Percentiles rank a stretch among this genome's conserved stretches.
Evolutionary conservation across 2,113 vertebrate genomes (phyloP).

Genomic region (Pyrgilauda ruficollis): DNA sequence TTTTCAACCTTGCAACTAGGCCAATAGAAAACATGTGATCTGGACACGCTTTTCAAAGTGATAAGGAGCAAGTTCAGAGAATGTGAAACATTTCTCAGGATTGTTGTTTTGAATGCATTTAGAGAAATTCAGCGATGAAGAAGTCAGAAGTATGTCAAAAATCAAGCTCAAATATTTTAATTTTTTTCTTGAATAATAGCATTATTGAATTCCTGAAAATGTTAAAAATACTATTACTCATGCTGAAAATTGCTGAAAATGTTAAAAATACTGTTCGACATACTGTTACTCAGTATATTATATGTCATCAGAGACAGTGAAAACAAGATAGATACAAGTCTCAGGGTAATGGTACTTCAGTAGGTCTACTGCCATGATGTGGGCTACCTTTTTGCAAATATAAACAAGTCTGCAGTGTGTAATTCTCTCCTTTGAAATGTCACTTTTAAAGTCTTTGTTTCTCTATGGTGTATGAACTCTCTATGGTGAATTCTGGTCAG

Average conservation of each 20-base stretch:
- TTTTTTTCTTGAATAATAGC: neutral
- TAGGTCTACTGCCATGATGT: rapidly evolving
- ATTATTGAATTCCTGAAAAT: neutral
- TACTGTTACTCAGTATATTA: no score
- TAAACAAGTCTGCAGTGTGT: neutral
- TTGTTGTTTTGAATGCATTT: neutral
- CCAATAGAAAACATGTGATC: neutral
- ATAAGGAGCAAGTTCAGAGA: neutral
- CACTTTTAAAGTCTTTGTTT: neutral
- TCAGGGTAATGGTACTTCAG: neutral
- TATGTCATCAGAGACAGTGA: rapidly evolving
- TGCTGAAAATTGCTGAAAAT: neutral
- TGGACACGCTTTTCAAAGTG: neutral
- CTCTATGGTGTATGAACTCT: neutral
- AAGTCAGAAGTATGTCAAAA: neutral
- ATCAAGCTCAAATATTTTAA: neutral
- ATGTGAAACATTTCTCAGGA: neutral
- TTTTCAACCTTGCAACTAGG: neutral
- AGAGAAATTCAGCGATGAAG: neutral
- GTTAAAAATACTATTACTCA: neutral
- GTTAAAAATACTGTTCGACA: neutral
- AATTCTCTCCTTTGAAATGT: neutral
- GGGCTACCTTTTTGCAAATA: neutral
- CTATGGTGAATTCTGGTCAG: neutral
- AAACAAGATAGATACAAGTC: neutral